Base-by-base conservation (phyloP, 2,888 invertebrate genomes). In the Platerodrilus igneus region DNA sequence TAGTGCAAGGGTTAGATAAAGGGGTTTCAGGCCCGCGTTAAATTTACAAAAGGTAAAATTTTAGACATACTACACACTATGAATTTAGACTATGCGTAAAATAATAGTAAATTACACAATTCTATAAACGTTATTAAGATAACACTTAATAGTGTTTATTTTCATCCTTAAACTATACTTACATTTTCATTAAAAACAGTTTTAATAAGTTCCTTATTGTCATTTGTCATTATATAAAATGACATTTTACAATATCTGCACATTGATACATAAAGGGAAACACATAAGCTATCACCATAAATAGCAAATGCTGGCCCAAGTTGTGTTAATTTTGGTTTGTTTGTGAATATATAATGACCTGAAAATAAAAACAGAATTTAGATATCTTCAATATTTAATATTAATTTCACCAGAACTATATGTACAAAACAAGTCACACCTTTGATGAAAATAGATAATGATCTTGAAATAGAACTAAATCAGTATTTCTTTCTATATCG, bases 291-390 rank as follows among this genome's bases (percentile, higher is more conserved):
- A 31, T 55, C 59, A 4, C 55, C 56, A 11, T 47, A 39, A 8
- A 58, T 41, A 6, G 46, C 47, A 9, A 64, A 29, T 19, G 52
- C 51, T 2, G 64, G 65, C 3, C 66, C 66, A 21, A 66, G 37
- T 34, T 59, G 50, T 2, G 59, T 58, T 9, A 53, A 53, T 38
- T 59, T 58, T 3, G 56, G 37, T 7, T 51, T 53, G 35, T 55
- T 62, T 3, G 65, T 64, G 32, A 52, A 62, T 34, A 64, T 51
- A 41, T 61, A 64, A 8, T 58, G 44, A 51, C 61, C 66, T 66
- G 33, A 45, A 63, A 59, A 4, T n/a, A n/a, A n/a, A n/a, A n/a
- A n/a, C n/a, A 27, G 9, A 25, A 5, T 5, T n/a, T n/a, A n/a
- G n/a, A n/a, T n/a, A n/a, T n/a, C n/a, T n/a, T n/a, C n/a, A n/a